phyloP scores from a whole-genome alignment of 2,888 invertebrate species.

The Hemicrepidius hirtus region DNA sequence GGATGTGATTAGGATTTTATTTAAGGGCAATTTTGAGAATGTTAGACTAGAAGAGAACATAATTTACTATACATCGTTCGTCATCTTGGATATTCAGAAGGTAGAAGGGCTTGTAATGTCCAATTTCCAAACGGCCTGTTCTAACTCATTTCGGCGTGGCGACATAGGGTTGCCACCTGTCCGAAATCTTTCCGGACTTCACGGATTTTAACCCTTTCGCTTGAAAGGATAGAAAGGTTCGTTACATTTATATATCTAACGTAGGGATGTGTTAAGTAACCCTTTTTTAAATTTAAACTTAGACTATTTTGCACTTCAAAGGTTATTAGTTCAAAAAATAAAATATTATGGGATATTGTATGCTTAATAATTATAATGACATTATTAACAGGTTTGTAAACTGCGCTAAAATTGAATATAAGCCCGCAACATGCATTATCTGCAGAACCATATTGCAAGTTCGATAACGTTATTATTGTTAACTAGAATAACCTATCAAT shows the following conservation, averaged over 20 bases:
- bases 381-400: neutral
- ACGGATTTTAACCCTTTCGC: constrained; percentile 28
- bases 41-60: constrained; percentile 1
- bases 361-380: no score
- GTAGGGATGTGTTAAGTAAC: constrained; percentile 1
- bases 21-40: neutral
- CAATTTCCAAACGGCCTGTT: constrained; percentile 33
- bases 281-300: constrained; percentile 23
- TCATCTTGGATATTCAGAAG: constrained; percentile 21
- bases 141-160: constrained; percentile 23
- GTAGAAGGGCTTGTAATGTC: constrained; percentile 19
- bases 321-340: neutral
- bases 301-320: neutral
- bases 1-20: constrained; percentile 10
- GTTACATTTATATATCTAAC: constrained; percentile 21
- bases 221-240: constrained; percentile 25
- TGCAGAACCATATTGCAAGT: neutral
- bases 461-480: neutral
- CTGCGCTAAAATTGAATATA: no score
- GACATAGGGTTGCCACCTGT: constrained; percentile 32
- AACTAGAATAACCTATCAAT: neutral
- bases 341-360: no score
- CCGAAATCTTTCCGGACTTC: constrained; percentile 30
- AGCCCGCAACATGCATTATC: constrained; percentile 1
- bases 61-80: constrained; percentile 24